phyloP scores from a whole-genome alignment of 2,888 invertebrate genomes.

The Spisula subtruncata region DNA sequence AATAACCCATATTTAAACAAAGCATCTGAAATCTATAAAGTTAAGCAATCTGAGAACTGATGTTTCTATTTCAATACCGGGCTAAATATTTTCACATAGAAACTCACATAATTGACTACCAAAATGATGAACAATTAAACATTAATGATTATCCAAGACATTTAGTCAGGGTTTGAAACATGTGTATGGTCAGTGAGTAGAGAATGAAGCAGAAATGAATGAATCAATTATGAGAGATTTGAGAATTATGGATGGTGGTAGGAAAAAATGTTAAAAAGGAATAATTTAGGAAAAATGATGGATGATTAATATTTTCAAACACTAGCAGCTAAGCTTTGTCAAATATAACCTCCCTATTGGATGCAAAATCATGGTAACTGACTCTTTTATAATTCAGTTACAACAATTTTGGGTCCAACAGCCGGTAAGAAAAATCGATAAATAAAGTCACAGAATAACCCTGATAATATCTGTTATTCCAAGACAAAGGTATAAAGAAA shows the following conservation, averaged over 20 bases:
- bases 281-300: not conserved
- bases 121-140: not conserved
- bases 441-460: not conserved
- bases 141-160: not conserved
- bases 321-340: constrained; percentile 15
- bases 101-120: not conserved
- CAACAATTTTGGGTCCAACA: not conserved
- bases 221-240: not conserved
- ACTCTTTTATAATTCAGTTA: not conserved
- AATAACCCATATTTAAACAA: too few species aligned
- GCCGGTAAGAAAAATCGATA: not conserved
- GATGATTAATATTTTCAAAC: not conserved
- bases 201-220: not conserved
- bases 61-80: too few species aligned
- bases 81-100: not conserved
- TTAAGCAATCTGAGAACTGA: too few species aligned
- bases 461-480: not conserved
- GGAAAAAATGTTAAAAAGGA: not conserved
- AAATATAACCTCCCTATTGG: not conserved
- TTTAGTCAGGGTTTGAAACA: not conserved
- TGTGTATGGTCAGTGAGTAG: not conserved
- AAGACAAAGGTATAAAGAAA: not conserved
- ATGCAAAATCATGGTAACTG: not conserved
- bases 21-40: too few species aligned
- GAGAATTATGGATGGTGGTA: not conserved